These are phyloP conservation scores for Andrena chrysosceles DNA, from an alignment of 2,888 invertebrate species.

Conservation along the genomic window DNA sequence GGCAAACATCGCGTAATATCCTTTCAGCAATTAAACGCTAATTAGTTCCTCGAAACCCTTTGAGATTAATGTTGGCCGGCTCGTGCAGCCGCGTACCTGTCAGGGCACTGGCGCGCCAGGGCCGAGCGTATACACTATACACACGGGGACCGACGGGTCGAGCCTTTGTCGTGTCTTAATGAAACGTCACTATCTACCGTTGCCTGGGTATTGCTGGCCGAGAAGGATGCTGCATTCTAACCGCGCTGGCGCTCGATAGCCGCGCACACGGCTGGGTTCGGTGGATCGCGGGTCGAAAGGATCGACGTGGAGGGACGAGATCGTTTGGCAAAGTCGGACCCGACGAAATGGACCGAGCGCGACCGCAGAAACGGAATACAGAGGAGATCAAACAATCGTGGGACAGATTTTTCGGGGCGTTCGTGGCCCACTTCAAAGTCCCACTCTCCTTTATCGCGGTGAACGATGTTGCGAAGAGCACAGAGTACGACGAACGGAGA, in stretches of 20 bases:
- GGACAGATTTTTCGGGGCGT: constrained; percentile 39
- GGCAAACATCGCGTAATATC: constrained; percentile 41
- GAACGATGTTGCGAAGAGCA: constrained; percentile 4
- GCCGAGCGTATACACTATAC: constrained; percentile 16
- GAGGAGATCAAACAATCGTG: constrained; percentile 50
- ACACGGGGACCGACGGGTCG: constrained; percentile 21
- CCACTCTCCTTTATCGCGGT: constrained; percentile 29
- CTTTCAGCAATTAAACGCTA: constrained; percentile 61
- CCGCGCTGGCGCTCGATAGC: constrained; percentile 59
- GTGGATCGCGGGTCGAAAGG: constrained; percentile 26
- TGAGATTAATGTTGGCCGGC: constrained; percentile 59
- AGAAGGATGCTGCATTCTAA: constrained; percentile 58
- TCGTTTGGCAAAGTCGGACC: constrained; percentile 31
- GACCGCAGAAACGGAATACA: constrained; percentile 43
- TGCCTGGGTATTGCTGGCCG: constrained; percentile 48
- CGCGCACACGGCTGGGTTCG: constrained; percentile 55
- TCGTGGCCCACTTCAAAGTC: constrained; percentile 1
- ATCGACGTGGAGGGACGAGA: constrained; percentile 12
- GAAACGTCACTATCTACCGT: constrained; percentile 72
- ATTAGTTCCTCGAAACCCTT: constrained; percentile 59
- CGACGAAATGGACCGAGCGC: constrained; percentile 44
- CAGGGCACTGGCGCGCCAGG: constrained; percentile 37
- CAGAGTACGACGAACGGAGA: background rate
- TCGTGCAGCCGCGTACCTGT: constrained; percentile 36
- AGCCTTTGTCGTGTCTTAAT: constrained; percentile 72